Evolutionary conservation across 2,888 invertebrate species (phyloP).

Genomic region (Neoscelio sp.): DNA sequence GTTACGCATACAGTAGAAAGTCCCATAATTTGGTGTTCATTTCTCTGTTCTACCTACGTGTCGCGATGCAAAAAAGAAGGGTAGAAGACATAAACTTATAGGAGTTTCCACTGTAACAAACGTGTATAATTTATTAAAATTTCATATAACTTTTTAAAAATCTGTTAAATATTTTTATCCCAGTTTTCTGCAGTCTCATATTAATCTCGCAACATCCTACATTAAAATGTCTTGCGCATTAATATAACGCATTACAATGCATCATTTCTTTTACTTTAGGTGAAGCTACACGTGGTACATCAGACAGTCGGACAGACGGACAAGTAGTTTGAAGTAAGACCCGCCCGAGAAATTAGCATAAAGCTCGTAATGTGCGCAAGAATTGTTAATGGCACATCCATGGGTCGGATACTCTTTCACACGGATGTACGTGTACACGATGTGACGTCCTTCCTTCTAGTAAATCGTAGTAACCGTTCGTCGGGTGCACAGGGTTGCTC

Average conservation of each 20-base stretch:
- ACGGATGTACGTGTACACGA: slow-evolving; percentile 1
- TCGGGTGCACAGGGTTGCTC: neutral
- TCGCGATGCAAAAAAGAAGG: too few species aligned
- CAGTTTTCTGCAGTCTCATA: too few species aligned
- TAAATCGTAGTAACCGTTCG: neutral
- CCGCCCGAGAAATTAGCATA: slow-evolving; percentile 46
- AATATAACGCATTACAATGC: slow-evolving; percentile 40
- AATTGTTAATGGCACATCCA: slow-evolving; percentile 21
- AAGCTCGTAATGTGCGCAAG: slow-evolving; percentile 32
- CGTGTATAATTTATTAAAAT: too few species aligned
- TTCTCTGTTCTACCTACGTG: too few species aligned
- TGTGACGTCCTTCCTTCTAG: slow-evolving; percentile 22
- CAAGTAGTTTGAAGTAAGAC: slow-evolving; percentile 35
- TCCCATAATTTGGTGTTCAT: too few species aligned
- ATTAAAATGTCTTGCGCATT: slow-evolving; percentile 11
- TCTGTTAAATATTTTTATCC: too few species aligned
- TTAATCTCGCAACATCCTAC: too few species aligned
- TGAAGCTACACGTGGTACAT: neutral
- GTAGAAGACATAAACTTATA: too few species aligned
- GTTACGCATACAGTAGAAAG: too few species aligned
- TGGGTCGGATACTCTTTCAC: slow-evolving; percentile 17
- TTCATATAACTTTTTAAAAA: too few species aligned
- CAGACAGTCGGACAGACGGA: slow-evolving; percentile 21
- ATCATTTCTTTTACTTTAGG: slow-evolving; percentile 17
- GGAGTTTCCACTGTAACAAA: too few species aligned